Percentiles rank a stretch among this genome's conserved stretches.
Conservation (phyloP, 2,113 vertebrate species). For the Neodontobutis hainanensis region DNA sequence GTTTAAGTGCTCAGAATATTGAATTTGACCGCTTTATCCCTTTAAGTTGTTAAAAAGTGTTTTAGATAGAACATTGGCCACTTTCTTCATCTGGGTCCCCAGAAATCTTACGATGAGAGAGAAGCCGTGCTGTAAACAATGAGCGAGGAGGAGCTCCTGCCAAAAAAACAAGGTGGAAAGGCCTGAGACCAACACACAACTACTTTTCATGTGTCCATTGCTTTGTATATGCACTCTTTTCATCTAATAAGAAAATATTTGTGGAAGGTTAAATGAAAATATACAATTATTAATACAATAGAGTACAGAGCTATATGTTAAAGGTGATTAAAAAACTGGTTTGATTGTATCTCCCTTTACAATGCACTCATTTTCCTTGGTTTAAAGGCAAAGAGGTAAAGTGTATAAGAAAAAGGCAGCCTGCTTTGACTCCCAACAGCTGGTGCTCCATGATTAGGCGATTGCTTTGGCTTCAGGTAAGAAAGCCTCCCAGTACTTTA, state of each 20-base stretch:
- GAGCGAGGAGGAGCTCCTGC: constrained; percentile 33
- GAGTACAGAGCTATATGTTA: constrained; percentile 75
- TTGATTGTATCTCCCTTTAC: constrained; percentile 78
- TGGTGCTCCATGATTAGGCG: constrained; percentile 79
- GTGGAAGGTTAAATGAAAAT: constrained; percentile 87
- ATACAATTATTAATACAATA: constrained; percentile 81
- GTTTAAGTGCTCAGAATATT: constrained; percentile 46
- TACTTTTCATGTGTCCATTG: constrained; percentile 15
- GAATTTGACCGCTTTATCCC: constrained; percentile 43
- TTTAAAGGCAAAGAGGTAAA: constrained; percentile 86
- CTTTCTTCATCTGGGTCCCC: constrained; percentile 55
- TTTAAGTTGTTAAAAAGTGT: constrained; percentile 40
- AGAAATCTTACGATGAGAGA: constrained; percentile 34
- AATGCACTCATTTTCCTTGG: constrained; percentile 64
- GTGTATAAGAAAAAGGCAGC: constrained; percentile 84
- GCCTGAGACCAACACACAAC: constrained; percentile 48
- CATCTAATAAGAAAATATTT: constrained; percentile 94
- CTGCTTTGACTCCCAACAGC: constrained; percentile 50
- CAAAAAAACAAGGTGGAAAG: constrained; percentile 30
- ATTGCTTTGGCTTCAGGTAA: constrained; percentile 98
- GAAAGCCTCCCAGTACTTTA: constrained; percentile 98
- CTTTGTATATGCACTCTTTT: constrained; percentile 47
- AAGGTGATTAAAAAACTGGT: constrained; percentile 68
- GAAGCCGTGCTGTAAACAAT: constrained; percentile 59
- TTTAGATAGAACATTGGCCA: constrained; percentile 26